Evolutionary conservation across 2,888 invertebrate species (phyloP), one percentile per base, ranked within the genome.

Genomic region (Lepidocyrtoides sp.): DNA sequence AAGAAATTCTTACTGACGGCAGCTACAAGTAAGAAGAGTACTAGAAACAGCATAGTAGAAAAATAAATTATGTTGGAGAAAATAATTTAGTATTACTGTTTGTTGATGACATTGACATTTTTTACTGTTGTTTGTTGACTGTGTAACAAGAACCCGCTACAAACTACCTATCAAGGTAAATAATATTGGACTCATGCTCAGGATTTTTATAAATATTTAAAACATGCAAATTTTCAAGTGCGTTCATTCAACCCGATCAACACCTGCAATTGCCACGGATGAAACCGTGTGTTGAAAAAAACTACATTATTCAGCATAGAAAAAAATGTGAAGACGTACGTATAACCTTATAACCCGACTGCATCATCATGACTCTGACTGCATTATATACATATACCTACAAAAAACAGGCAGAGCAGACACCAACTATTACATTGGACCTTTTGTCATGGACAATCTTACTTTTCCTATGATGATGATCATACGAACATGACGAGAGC

Each of bases 231-330:
- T 87, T 48, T 84, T 94, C 54, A 0, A 5, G 32, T 79, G 54
- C 97, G 97, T 95, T 97, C 97, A 95, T 98, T 89, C 89, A 97
- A 14, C 98, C 98, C 88, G 97, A 81, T 81, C 57, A 32, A 57
- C 79, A 81, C 57, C 20, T 54, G 20, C 32, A 57, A 79, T n/a
- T 29, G 10, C 17, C 75, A 79, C 14, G 48, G 2, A 51, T 54
- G 57, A 23, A 26, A 23, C 23, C 14, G 5, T 23, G n/a, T n/a
- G n/a, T n/a, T n/a, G n/a, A n/a, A n/a, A n/a, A n/a, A n/a, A n/a
- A n/a, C n/a, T n/a, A n/a, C 48, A 75, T 23, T 1, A 7, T 44
- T 66, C 32, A n/a, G 29, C 14, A 23, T 8, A 41, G 3, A 44
- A 75, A 51, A 51, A 20, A n/a, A 51, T 23, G 48, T 51, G 14